These are phyloP conservation scores for Falco biarmicus DNA, from an alignment of 2,797 vertebrate genomes.

Conservation along the genomic window DNA sequence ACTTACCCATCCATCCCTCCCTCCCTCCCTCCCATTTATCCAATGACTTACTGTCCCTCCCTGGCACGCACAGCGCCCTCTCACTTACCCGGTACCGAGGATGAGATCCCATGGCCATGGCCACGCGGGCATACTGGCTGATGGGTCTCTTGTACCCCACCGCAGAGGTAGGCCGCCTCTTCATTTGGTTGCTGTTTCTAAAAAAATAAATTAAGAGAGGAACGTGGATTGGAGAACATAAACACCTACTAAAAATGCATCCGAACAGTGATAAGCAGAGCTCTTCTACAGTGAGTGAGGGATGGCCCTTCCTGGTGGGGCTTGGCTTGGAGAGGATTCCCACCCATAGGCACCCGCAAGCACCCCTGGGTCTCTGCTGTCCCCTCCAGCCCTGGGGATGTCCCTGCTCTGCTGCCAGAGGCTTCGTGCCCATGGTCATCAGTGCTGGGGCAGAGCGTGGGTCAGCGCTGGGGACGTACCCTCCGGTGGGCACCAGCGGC, in stretches of 20 bases:
- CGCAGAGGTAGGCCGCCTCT: conserved; percentile 89
- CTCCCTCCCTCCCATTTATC: neutral
- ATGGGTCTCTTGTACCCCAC: conserved; percentile 96
- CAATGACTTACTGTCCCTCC: neutral
- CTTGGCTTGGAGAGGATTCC: neutral
- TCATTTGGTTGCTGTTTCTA: conserved; percentile 84
- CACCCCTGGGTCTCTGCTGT: neutral
- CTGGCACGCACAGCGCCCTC: neutral
- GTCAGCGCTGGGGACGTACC: conserved; percentile 38
- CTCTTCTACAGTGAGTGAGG: accelerated
- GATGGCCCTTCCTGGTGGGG: neutral
- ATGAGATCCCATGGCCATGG: conserved; percentile 89
- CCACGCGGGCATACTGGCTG: conserved; percentile 93
- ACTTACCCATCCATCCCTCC: too few relatives aligned
- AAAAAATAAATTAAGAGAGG: neutral
- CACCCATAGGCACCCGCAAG: accelerated
- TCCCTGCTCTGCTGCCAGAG: accelerated
- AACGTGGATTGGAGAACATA: neutral
- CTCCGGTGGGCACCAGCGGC: conserved; percentile 86
- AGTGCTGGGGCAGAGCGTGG: neutral
- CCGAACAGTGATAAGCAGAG: accelerated
- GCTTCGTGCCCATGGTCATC: neutral
- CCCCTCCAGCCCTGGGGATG: neutral
- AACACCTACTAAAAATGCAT: accelerated
- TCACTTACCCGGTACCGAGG: conserved; percentile 90